These are phyloP conservation scores for Disparrhopalites patrizii DNA, from an alignment of 2,888 invertebrate species.

Conservation along the genomic window DNA sequence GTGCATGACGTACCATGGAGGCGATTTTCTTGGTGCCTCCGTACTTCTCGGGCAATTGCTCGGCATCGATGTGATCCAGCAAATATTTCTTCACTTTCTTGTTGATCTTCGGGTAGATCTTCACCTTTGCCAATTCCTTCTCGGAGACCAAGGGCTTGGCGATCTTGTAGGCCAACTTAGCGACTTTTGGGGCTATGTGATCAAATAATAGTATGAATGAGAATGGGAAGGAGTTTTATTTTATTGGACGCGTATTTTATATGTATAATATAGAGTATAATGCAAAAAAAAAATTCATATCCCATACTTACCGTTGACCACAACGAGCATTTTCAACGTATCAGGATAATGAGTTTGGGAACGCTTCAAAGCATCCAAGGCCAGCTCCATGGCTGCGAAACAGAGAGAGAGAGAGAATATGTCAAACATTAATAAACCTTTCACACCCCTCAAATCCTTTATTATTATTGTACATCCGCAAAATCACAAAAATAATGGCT, in stretches of 20 bases:
- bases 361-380: slow-evolving; percentile 40
- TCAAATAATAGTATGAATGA: background rate
- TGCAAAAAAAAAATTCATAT: background rate
- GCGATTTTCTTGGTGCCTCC: slow-evolving; percentile 43
- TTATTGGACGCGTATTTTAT: too few species aligned
- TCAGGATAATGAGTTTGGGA: slow-evolving; percentile 42
- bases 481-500: too few species aligned
- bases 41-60: slow-evolving; percentile 44
- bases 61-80: slow-evolving; percentile 41
- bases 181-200: slow-evolving; percentile 42
- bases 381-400: slow-evolving; percentile 41
- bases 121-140: slow-evolving; percentile 40
- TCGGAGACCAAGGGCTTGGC: slow-evolving; percentile 43
- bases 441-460: too few species aligned
- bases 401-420: too few species aligned
- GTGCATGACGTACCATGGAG: slow-evolving; percentile 6
- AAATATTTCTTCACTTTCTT: slow-evolving; percentile 41
- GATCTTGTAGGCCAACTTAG: slow-evolving; percentile 46
- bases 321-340: slow-evolving; percentile 39
- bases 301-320: slow-evolving; percentile 40
- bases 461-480: too few species aligned
- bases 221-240: too few species aligned
- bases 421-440: too few species aligned
- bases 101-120: slow-evolving; percentile 44
- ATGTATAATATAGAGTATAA: too few species aligned